A percentile compares a stretch with the other conserved stretches of the same genome.
These are phyloP conservation scores for Melikaiella ostensackeni DNA, from an alignment of 2,888 invertebrate species.

Conservation along the genomic window DNA sequence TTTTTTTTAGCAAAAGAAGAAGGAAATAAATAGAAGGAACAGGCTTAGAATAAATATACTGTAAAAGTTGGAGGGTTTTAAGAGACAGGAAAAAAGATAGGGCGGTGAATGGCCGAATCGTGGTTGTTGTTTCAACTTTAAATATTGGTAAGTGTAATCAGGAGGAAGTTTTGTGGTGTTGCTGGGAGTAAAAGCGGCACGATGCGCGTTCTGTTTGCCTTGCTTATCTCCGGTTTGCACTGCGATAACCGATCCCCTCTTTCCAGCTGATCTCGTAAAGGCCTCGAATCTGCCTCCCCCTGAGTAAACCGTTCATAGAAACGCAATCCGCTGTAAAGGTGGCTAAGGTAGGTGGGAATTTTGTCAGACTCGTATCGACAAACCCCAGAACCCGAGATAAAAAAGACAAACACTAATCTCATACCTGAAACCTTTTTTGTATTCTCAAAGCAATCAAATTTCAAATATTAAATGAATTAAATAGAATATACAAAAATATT, in stretches of 20 bases:
- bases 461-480: neutral
- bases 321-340: constrained; percentile 17
- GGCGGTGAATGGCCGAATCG: constrained; percentile 26
- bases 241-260: constrained; percentile 68
- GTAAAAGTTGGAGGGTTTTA: neutral
- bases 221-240: constrained; percentile 75
- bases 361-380: constrained; percentile 38
- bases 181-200: constrained; percentile 59
- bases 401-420: neutral
- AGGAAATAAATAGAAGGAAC: neutral
- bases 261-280: constrained; percentile 50
- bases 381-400: constrained; percentile 25
- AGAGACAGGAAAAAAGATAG: neutral
- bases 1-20: neutral
- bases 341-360: constrained; percentile 25
- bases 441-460: neutral
- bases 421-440: neutral
- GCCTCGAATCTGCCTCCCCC: constrained; percentile 27
- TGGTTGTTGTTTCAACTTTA: constrained; percentile 52
- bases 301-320: constrained; percentile 32
- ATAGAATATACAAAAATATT: neutral
- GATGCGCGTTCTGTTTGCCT: constrained; percentile 68
- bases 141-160: constrained; percentile 72
- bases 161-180: constrained; percentile 74
- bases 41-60: neutral